Conservation (phyloP, 2,797 vertebrate genomes). For the Dromococcyx pavoninus region DNA sequence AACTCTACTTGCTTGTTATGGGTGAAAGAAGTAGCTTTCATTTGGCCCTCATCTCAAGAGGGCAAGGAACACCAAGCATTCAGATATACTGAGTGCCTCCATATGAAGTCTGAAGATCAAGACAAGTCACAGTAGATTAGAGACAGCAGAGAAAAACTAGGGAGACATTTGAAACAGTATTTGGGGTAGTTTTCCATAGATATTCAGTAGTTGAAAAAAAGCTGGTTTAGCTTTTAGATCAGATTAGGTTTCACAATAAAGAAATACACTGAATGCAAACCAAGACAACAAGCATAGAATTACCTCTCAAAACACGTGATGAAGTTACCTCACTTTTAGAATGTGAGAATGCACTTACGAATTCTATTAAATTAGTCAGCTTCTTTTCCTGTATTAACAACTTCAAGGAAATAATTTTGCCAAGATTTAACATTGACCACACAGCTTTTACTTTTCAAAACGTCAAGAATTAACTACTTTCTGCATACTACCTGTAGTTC, state of each 20-base stretch:
- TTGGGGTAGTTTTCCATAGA: rapidly evolving
- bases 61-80: rapidly evolving
- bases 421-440: background rate
- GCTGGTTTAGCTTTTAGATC: background rate
- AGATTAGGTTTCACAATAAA: background rate
- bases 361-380: background rate
- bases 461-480: background rate
- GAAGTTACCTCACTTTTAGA: background rate
- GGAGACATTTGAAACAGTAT: background rate
- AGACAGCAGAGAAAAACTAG: background rate
- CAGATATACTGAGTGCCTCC: background rate
- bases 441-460: background rate
- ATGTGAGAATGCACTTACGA: background rate
- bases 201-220: background rate
- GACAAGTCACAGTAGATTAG: background rate
- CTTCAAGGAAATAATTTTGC: background rate
- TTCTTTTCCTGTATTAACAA: background rate
- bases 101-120: background rate
- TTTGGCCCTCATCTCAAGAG: background rate
- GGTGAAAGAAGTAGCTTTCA: background rate
- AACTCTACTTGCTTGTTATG: background rate
- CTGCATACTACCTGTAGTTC: background rate
- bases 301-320: background rate
- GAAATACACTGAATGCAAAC: background rate
- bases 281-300: background rate